These are phyloP conservation scores for Volucella inanis DNA, from an alignment of 2,888 invertebrate genomes.

Conservation along the genomic window DNA sequence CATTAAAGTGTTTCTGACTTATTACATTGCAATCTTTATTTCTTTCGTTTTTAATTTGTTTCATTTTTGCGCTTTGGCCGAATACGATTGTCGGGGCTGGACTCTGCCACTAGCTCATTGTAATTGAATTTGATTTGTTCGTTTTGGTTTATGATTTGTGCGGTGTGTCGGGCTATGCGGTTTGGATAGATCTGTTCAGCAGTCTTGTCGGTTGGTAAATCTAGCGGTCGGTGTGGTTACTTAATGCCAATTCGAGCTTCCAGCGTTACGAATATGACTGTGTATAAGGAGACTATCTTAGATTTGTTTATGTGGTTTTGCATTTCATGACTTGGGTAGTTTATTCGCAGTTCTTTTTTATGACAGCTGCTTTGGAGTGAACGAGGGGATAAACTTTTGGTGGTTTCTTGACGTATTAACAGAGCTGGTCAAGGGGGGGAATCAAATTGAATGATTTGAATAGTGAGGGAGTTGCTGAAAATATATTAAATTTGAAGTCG, in stretches of 20 bases:
- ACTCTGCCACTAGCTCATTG: constrained; percentile 2
- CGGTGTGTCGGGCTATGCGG: constrained; percentile 1
- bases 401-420: no score
- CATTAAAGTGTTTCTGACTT: constrained; percentile 32
- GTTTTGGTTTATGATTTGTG: constrained; percentile 36
- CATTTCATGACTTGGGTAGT: constrained; percentile 11
- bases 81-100: constrained; percentile 2
- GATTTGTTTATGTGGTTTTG: constrained; percentile 18
- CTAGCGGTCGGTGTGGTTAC: constrained; percentile 8
- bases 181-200: background rate
- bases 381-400: constrained; percentile 1
- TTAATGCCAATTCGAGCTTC: constrained; percentile 37
- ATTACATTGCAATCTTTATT: background rate
- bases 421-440: no score
- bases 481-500: no score
- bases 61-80: background rate
- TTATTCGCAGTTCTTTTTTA: constrained; percentile 3
- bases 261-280: constrained; percentile 39
- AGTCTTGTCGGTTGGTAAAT: background rate
- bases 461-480: no score
- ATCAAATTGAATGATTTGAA: no score
- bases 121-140: constrained; percentile 62
- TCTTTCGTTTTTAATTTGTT: constrained; percentile 3
- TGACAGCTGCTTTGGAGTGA: constrained; percentile 13
- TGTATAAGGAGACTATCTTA: background rate